Conservation (phyloP, 2,888 invertebrate genomes). For the Ernsta delagoae region DNA sequence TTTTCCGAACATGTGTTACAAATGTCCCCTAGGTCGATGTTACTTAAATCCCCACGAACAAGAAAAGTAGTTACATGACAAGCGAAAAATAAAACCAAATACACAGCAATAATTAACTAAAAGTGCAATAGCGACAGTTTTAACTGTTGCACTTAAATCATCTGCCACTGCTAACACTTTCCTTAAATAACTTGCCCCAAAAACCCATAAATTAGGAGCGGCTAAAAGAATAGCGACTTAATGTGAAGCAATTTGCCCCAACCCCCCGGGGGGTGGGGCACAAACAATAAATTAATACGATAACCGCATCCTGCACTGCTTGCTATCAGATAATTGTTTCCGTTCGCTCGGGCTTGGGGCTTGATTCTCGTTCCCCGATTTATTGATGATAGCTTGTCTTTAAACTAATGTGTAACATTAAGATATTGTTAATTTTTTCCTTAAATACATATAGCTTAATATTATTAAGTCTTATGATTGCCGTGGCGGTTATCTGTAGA, state of each 20-base stretch:
- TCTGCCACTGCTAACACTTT: background rate
- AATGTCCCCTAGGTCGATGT: too few species aligned
- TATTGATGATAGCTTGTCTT: background rate
- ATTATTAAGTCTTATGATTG: too few species aligned
- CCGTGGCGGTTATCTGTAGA: too few species aligned
- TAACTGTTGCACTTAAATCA: constrained; percentile 9
- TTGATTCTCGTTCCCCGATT: background rate
- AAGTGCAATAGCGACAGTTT: background rate
- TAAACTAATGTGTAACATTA: background rate
- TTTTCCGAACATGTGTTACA: too few species aligned
- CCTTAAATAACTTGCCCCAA: constrained; percentile 3
- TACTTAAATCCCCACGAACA: too few species aligned
- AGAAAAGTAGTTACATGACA: too few species aligned
- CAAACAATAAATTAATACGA: constrained; percentile 53
- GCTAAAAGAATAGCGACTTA: constrained; percentile 43
- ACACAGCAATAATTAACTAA: background rate
- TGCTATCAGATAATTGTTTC: constrained; percentile 59
- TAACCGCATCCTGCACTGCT: constrained; percentile 48
- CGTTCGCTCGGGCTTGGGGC: constrained; percentile 27
- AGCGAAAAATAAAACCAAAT: background rate
- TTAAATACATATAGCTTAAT: too few species aligned
- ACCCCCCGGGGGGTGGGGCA: constrained; percentile 31
- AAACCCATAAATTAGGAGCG: constrained; percentile 35
- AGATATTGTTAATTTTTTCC: too few species aligned
- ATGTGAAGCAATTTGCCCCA: constrained; percentile 44